phyloP scores from a whole-genome alignment of 2,888 invertebrate species.

The Anthrax anthrax region DNA sequence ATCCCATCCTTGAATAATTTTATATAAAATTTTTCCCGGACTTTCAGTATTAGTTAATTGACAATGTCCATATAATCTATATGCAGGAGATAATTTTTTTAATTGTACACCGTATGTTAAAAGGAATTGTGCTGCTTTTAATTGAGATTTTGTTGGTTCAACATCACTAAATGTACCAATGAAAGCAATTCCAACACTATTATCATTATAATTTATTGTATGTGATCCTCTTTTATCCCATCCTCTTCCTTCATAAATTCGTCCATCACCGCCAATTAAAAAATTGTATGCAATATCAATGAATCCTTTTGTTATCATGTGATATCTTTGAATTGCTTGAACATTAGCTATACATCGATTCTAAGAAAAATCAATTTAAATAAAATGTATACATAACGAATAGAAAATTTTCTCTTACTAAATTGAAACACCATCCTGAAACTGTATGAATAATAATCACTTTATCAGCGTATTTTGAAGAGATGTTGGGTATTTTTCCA shows the following conservation, averaged over 20 bases:
- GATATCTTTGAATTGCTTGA: conserved; percentile 24
- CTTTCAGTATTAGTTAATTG: conserved; percentile 51
- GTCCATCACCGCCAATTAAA: conserved; percentile 27
- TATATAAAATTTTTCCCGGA: conserved; percentile 49
- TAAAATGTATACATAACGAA: too few relatives aligned
- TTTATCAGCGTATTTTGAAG: too few relatives aligned
- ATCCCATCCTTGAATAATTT: conserved; percentile 50
- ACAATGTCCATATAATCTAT: conserved; percentile 52
- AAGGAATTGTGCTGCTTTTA: conserved; percentile 42
- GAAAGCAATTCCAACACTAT: conserved; percentile 26
- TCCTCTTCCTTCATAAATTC: conserved; percentile 28
- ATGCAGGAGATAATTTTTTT: conserved; percentile 43
- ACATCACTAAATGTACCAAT: conserved; percentile 17
- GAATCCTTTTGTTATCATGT: conserved; percentile 25
- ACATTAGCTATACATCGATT: conserved; percentile 20
- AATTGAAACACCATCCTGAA: too few relatives aligned
- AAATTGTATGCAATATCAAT: conserved; percentile 29
- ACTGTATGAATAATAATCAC: too few relatives aligned
- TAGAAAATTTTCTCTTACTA: too few relatives aligned
- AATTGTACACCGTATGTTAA: conserved; percentile 42
- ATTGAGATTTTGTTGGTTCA: conserved; percentile 36
- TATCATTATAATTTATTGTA: conserved; percentile 24
- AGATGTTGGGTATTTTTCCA: background rate
- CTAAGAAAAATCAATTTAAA: background rate
- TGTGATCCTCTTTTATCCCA: conserved; percentile 24